These are phyloP conservation scores for Tachysurus vachellii DNA, from an alignment of 2,113 vertebrate genomes.

Conservation along the genomic window DNA sequence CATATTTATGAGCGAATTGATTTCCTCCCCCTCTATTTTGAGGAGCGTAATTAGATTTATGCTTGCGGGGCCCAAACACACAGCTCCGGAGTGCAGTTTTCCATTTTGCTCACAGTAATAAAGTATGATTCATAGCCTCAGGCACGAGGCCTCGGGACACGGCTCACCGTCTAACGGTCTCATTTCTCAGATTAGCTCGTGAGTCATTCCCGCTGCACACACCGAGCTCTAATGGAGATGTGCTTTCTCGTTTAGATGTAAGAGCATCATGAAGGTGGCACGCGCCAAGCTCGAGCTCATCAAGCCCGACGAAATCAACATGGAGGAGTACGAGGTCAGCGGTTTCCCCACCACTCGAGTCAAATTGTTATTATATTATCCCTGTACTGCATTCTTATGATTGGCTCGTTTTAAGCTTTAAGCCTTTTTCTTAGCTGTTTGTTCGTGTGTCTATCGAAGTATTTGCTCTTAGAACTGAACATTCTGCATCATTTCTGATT, in stretches of 20 bases:
- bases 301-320: constrained; percentile 93
- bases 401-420: background rate
- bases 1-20: constrained; percentile 74
- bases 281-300: constrained; percentile 95
- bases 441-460: background rate
- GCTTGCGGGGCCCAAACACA: constrained; percentile 65
- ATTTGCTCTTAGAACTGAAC: background rate
- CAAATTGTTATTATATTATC: background rate
- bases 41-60: constrained; percentile 73
- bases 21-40: constrained; percentile 72
- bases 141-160: constrained; percentile 60
- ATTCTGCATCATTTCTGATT: too few species aligned
- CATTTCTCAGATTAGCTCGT: constrained; percentile 58
- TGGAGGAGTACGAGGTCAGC: constrained; percentile 94
- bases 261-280: constrained; percentile 96
- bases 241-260: constrained; percentile 77
- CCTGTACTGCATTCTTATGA: background rate
- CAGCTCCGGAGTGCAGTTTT: constrained; percentile 69
- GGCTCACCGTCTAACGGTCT: constrained; percentile 33
- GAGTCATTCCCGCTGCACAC: constrained; percentile 34
- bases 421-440: background rate
- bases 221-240: constrained; percentile 22
- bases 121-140: constrained; percentile 72
- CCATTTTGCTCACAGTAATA: constrained; percentile 69
- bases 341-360: background rate